Percentiles rank a stretch among this genome's conserved stretches.
These are phyloP conservation scores for Drosophila suboccidentalis DNA, from an alignment of 2,888 invertebrate species.

Conservation along the genomic window DNA sequence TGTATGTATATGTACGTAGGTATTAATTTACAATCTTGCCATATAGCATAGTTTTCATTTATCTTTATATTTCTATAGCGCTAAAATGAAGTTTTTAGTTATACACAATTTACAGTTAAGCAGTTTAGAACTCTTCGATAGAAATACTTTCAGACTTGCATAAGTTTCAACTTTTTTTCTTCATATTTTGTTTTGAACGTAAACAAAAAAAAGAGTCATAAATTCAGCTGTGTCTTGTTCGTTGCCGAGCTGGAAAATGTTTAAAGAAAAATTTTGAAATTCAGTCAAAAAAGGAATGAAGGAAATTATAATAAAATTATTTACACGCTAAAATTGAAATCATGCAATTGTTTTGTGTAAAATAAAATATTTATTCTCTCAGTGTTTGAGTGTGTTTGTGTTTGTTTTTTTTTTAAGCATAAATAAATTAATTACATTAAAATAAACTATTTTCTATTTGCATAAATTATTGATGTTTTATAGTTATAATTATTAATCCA, in stretches of 20 bases:
- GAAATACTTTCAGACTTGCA: conserved; percentile 76
- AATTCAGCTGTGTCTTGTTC: conserved; percentile 32
- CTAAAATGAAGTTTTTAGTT: conserved; percentile 36
- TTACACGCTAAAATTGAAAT: conserved; percentile 18
- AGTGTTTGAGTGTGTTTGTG: conserved; percentile 28
- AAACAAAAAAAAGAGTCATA: conserved; percentile 13
- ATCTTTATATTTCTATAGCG: conserved; percentile 31
- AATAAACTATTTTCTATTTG: conserved; percentile 39
- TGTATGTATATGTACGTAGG: conserved; percentile 9
- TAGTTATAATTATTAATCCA: conserved; percentile 16
- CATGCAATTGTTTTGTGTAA: conserved; percentile 30
- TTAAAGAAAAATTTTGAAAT: conserved; percentile 3
- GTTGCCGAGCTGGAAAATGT: conserved; percentile 26
- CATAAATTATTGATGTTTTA: conserved; percentile 29
- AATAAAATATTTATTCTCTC: conserved; percentile 55
- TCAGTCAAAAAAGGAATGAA: conserved; percentile 1
- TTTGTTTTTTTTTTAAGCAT: conserved; percentile 40
- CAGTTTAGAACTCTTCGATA: conserved; percentile 76
- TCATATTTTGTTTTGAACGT: conserved; percentile 10
- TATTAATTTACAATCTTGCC: conserved; percentile 18
- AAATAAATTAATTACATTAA: conserved; percentile 65
- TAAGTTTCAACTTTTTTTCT: conserved; percentile 46
- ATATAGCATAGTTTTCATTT: conserved; percentile 8
- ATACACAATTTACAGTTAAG: conserved; percentile 68
- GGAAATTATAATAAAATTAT: conserved; percentile 14